A percentile compares a stretch with the other conserved stretches of the same genome.
phyloP scores from a whole-genome alignment of 2,113 vertebrate genomes.

The Panthera leo region DNA sequence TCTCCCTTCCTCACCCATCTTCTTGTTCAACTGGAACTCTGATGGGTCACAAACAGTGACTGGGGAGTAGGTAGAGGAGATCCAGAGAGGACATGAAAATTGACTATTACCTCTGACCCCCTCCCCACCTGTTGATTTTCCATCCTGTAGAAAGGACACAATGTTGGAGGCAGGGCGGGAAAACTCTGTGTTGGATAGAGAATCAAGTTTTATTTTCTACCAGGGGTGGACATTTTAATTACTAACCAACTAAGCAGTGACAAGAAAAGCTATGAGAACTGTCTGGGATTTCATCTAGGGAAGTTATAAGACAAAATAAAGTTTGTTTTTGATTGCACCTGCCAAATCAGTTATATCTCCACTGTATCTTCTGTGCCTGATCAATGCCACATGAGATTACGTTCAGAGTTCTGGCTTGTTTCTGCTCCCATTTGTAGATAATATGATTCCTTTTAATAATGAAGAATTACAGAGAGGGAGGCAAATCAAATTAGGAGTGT shows the following conservation, averaged over 20 bases:
- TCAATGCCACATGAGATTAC: not conserved
- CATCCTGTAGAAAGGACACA: not conserved
- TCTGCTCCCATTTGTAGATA: not conserved
- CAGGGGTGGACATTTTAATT: not conserved
- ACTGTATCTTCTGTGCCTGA: not conserved
- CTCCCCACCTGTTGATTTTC: not conserved
- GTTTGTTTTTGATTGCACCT: not conserved
- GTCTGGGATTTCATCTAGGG: not conserved
- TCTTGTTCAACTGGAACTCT: not conserved
- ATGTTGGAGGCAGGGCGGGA: rapidly evolving
- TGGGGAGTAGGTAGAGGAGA: not conserved
- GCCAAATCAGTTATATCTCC: not conserved
- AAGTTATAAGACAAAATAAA: not conserved
- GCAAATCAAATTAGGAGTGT: not conserved
- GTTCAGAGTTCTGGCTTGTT: not conserved
- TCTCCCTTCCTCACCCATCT: rapidly evolving
- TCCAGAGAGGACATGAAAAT: not conserved
- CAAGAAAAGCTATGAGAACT: not conserved
- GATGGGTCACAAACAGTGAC: not conserved
- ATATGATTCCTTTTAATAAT: not conserved
- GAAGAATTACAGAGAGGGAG: not conserved
- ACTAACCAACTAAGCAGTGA: not conserved
- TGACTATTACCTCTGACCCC: not conserved
- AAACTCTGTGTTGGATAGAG: not conserved
- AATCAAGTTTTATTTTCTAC: not conserved